Percentiles rank a stretch among this genome's conserved stretches.
phyloP scores from a whole-genome alignment of 2,113 vertebrate genomes.

The Myxocyprinus asiaticus region DNA sequence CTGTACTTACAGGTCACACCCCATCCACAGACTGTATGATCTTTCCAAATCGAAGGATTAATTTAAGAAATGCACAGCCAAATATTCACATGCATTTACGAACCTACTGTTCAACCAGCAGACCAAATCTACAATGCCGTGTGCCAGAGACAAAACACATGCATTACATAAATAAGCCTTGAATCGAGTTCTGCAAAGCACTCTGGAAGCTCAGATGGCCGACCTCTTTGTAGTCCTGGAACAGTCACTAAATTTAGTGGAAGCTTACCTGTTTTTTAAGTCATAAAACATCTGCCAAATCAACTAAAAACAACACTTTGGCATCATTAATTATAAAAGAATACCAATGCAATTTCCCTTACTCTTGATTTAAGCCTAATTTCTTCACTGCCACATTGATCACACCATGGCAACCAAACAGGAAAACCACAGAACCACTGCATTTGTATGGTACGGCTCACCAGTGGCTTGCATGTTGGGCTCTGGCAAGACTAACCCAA shows the following conservation, averaged over 20 bases:
- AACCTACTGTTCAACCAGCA: too few species aligned
- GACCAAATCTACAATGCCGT: background rate
- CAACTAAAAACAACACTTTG: constrained; percentile 2
- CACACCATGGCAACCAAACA: constrained; percentile 33
- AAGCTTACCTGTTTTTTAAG: background rate
- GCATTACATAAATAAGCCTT: constrained; percentile 16
- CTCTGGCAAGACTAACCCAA: constrained; percentile 24
- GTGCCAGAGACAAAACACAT: constrained; percentile 43
- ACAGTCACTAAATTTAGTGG: too few species aligned
- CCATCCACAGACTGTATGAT: constrained; percentile 12
- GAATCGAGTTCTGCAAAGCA: constrained; percentile 12
- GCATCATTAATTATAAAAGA: background rate
- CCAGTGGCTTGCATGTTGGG: constrained; percentile 23
- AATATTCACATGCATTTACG: background rate
- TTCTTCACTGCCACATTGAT: constrained; percentile 13
- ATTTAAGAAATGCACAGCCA: background rate
- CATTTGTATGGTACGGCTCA: constrained; percentile 19
- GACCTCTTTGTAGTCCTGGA: too few species aligned
- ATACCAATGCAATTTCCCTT: constrained; percentile 4
- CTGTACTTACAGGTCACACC: constrained; percentile 42
- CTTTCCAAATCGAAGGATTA: constrained; percentile 38
- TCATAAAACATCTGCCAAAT: background rate
- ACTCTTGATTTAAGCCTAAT: background rate
- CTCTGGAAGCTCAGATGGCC: background rate
- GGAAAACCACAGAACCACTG: constrained; percentile 36